A percentile compares a stretch with the other conserved stretches of the same genome.
Conservation (phyloP, 1,140 invertebrate species). For the Lordiphosa collinella region DNA sequence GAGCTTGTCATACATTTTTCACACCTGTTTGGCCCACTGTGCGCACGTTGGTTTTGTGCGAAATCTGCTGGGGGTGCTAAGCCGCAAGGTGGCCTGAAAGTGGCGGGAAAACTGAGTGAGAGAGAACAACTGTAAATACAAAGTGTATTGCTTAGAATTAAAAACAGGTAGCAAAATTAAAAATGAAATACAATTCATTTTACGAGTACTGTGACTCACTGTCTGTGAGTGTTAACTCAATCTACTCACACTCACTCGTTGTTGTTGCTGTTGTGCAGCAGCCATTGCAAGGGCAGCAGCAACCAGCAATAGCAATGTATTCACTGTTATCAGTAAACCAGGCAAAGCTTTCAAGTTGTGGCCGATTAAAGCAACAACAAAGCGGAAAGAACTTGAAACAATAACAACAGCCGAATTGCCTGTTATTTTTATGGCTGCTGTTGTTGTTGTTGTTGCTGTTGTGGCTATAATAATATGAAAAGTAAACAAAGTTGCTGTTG, state of each 20-base stretch:
- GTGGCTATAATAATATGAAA: constrained; percentile 66
- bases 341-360: constrained; percentile 21
- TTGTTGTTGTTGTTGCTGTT: constrained; percentile 16
- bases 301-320: neutral
- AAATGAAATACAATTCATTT: constrained; percentile 25
- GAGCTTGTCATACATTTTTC: neutral
- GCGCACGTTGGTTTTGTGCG: constrained; percentile 67
- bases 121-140: constrained; percentile 9
- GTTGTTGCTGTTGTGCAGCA: constrained; percentile 1
- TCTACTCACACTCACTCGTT: constrained; percentile 10
- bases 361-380: constrained; percentile 19
- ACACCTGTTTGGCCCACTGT: constrained; percentile 37
- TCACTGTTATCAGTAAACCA: constrained; percentile 43
- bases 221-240: constrained; percentile 13
- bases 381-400: constrained; percentile 39
- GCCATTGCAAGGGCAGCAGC: constrained; percentile 8
- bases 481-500: constrained; percentile 62
- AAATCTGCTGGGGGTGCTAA: constrained; percentile 47
- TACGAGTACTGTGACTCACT: neutral
- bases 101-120: constrained; percentile 63
- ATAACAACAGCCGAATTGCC: constrained; percentile 34
- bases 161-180: constrained; percentile 58
- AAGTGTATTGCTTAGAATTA: constrained; percentile 67
- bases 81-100: constrained; percentile 62
- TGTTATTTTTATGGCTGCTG: constrained; percentile 42